phyloP scores from a whole-genome alignment of 1,140 invertebrate genomes.

The Samia ricini region DNA sequence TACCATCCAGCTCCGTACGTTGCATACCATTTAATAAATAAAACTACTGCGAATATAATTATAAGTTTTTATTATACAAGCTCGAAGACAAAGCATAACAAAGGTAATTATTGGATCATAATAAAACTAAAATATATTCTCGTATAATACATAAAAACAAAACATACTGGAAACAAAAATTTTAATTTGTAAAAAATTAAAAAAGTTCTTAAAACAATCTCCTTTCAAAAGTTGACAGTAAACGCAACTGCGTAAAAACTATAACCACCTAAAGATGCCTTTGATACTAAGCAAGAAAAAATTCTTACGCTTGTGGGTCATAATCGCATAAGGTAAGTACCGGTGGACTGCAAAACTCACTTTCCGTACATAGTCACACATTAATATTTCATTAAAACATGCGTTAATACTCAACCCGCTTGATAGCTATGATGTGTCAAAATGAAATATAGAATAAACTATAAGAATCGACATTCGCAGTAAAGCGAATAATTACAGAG shows the following conservation, averaged over 20 bases:
- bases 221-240: background rate
- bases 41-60: too few relatives aligned
- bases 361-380: slow-evolving; percentile 32
- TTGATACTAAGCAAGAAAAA: slow-evolving; percentile 19
- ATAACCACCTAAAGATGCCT: slow-evolving; percentile 5
- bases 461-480: slow-evolving; percentile 44
- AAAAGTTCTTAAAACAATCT: background rate
- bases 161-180: too few relatives aligned
- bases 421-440: slow-evolving; percentile 48
- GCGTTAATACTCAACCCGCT: slow-evolving; percentile 22
- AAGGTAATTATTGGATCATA: too few relatives aligned
- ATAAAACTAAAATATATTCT: too few relatives aligned
- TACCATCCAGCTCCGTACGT: too few relatives aligned
- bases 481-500: slow-evolving; percentile 33
- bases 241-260: background rate
- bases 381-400: slow-evolving; percentile 47
- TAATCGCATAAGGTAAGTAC: slow-evolving; percentile 26
- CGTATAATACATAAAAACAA: too few relatives aligned
- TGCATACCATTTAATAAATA: too few relatives aligned
- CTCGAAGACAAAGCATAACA: too few relatives aligned
- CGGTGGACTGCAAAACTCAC: slow-evolving; percentile 23
- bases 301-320: slow-evolving; percentile 19
- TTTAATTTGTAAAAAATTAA: too few relatives aligned
- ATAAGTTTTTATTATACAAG: too few relatives aligned
- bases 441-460: slow-evolving; percentile 48